Evolutionary conservation across 2,888 invertebrate genomes (phyloP), one percentile per base, ranked within the genome.

Genomic region (Drosophila subquinaria): DNA sequence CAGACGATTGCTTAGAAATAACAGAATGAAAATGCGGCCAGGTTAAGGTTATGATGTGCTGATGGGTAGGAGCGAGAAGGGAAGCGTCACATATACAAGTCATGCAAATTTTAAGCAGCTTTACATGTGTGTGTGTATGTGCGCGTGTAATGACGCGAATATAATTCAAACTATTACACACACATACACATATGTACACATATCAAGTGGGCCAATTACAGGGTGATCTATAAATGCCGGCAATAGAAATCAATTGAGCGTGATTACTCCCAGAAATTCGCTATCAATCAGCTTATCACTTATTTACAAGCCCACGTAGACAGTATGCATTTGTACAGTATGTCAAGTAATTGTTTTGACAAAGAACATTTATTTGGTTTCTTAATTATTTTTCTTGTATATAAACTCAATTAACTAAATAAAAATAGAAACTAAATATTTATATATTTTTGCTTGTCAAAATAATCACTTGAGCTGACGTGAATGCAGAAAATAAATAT

Each of bases 81-180:
- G 59, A 30, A 35, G 33, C 23, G 62, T 47, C 38, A 45, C 42
- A 40, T 20, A 33, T 51, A 52, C 62, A 74, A 69, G 47, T 43
- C 67, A 70, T 61, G 72, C 69, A 73, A 74, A 77, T 73, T 73
- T 55, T 53, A 57, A 62, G 33, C 38, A 62, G 33, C 33, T 57
- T 36, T 27, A 13, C 27, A 10, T 20, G 13, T 17, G 27, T 40
- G 9, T 15, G 23, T 40, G 23, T 40, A 6, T 56, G 17, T 52
- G 48, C 20, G 11, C 30, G 36, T 56, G 17, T 30, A 33, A 40
- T 59, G 38, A 45, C 11, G 27, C 38, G 57, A 50, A 36, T 60
- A 51, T 64, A 69, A 42, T 66, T 67, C 47, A 65, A 82, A 82
- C 77, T 82, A 71, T 68, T 62, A 55, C 45, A 50, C 23, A 48